A percentile compares a stretch with the other conserved stretches of the same genome.
phyloP scores from a whole-genome alignment of 1,140 invertebrate species.

The Drosophila nannoptera region DNA sequence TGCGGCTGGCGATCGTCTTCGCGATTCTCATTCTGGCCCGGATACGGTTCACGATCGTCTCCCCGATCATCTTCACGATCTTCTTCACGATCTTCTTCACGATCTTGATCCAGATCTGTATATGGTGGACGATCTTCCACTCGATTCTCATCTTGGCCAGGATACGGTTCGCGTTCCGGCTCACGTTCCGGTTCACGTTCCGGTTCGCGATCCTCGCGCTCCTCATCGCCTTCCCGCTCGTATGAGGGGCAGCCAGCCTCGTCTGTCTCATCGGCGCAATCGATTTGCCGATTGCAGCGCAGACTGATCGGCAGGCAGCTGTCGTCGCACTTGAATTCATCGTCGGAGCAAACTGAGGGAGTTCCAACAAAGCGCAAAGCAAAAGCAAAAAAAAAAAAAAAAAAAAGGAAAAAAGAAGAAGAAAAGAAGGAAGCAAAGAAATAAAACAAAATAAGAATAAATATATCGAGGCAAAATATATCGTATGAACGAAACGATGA shows the following conservation, averaged over 20 bases:
- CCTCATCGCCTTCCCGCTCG: not conserved
- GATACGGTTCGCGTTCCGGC: not conserved
- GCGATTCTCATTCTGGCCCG: not conserved
- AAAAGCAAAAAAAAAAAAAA: conserved; percentile 30
- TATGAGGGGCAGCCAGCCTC: conserved; percentile 80
- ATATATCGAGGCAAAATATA: conserved; percentile 18
- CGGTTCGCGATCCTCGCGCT: not conserved
- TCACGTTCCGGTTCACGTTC: not conserved
- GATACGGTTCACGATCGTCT: not conserved
- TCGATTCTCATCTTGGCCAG: not conserved
- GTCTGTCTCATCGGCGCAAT: conserved; percentile 81
- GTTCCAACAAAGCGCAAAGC: conserved; percentile 26
- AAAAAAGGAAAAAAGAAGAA: conserved; percentile 23
- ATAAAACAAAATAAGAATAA: conserved; percentile 25
- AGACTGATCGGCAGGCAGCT: conserved; percentile 80
- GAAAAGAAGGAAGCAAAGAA: conserved; percentile 27
- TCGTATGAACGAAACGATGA: conserved; percentile 7
- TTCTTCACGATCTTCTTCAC: not conserved
- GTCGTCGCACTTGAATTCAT: conserved; percentile 82
- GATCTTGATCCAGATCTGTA: not conserved
- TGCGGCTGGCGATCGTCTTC: not conserved
- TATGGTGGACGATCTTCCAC: not conserved
- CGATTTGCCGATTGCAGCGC: conserved; percentile 79
- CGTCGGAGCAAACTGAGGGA: conserved; percentile 80
- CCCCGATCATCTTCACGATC: not conserved